phyloP scores from a whole-genome alignment of 2,113 vertebrate species.

The Paralichthys olivaceus region DNA sequence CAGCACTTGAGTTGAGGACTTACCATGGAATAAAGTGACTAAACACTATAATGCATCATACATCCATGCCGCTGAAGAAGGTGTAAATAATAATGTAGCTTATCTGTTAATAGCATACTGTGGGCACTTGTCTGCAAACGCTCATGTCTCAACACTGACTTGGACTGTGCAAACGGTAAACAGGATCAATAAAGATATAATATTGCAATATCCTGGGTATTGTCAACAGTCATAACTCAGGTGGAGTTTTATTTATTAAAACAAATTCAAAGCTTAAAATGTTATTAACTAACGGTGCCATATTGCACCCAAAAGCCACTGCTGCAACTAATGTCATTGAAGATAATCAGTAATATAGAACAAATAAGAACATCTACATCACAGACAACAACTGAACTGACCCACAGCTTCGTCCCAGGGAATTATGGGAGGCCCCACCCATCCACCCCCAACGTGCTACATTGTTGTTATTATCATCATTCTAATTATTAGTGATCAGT shows the following conservation, averaged over 20 bases:
- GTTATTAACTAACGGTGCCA: neutral
- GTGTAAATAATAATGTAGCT: neutral
- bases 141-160: neutral
- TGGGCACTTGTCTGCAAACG: no score
- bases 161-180: neutral
- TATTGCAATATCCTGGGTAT: neutral
- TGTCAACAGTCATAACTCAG: neutral
- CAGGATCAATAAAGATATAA: neutral
- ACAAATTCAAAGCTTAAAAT: no score
- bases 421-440: no score
- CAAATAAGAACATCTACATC: no score
- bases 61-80: neutral
- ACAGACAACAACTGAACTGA: no score
- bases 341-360: neutral
- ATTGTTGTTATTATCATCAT: neutral
- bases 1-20: constrained; percentile 1
- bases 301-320: no score
- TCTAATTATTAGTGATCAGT: neutral
- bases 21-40: neutral
- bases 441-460: no score
- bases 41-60: neutral
- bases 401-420: no score
- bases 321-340: no score
- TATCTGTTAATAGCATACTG: neutral
- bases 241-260: neutral